Evolutionary conservation across 2,797 vertebrate genomes (phyloP).

Genomic region (Urocyon cinereoargenteus): DNA sequence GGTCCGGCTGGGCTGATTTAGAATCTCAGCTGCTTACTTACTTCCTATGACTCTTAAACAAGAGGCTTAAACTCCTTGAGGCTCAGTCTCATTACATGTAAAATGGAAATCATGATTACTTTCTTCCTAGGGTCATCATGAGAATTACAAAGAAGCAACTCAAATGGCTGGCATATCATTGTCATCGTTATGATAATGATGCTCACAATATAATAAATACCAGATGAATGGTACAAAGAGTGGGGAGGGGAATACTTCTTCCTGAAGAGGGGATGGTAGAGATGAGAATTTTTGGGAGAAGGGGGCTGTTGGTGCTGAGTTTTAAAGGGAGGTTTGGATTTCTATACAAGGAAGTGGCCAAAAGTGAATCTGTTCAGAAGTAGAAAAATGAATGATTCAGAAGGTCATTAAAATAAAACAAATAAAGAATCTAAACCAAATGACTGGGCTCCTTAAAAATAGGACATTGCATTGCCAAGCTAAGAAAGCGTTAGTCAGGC

Average conservation of each 20-base stretch:
- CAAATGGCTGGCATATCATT: not conserved
- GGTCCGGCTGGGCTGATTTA: too few species aligned
- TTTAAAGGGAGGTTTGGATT: conserved; percentile 46
- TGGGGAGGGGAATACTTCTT: rapidly evolving
- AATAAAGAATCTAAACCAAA: conserved; percentile 76
- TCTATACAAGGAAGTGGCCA: conserved; percentile 76
- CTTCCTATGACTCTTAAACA: not conserved
- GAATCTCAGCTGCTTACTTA: not conserved
- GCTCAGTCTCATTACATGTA: not conserved
- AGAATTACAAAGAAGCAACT: not conserved
- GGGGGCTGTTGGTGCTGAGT: not conserved
- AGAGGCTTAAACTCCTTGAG: not conserved
- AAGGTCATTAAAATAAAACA: conserved; percentile 76
- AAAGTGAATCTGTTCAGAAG: conserved; percentile 78
- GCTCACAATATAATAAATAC: not conserved
- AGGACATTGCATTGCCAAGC: conserved; percentile 43
- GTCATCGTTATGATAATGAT: not conserved
- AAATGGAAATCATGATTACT: not conserved
- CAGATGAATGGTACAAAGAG: not conserved
- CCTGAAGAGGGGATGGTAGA: not conserved
- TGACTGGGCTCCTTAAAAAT: conserved; percentile 82
- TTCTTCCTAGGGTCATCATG: not conserved
- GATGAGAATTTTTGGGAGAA: not conserved
- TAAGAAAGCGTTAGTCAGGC: conserved; percentile 75
- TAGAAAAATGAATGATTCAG: conserved; percentile 81